Conservation (phyloP, 2,113 vertebrate species). For the Eublepharis macularius region DNA sequence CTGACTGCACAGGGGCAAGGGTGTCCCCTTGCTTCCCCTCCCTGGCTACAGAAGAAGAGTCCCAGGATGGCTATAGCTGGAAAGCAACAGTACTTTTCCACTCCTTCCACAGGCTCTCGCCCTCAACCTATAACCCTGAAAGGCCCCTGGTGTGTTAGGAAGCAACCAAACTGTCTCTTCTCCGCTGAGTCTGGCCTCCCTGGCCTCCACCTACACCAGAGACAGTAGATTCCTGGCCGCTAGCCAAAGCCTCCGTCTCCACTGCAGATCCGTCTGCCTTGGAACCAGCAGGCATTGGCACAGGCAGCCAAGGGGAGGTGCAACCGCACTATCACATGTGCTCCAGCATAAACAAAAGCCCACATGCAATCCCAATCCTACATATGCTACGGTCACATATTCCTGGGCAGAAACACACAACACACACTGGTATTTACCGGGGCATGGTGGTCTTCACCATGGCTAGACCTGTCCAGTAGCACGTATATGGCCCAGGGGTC, state of each 20-base stretch:
- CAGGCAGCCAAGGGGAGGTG: not conserved
- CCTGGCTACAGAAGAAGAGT: not conserved
- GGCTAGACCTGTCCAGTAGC: not conserved
- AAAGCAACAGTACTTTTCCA: not conserved
- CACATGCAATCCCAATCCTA: not conserved
- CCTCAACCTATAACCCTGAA: not conserved
- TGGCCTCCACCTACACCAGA: constrained; percentile 68
- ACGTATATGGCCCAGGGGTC: not conserved
- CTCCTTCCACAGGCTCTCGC: not conserved
- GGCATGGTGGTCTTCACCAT: not conserved
- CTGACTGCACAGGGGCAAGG: not conserved
- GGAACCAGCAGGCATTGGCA: constrained; percentile 62
- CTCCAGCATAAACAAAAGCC: constrained; percentile 3
- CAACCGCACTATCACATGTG: not conserved
- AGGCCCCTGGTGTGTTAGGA: not conserved
- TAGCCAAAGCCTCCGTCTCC: constrained; percentile 85
- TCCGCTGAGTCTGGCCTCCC: constrained; percentile 59
- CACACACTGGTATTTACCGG: not conserved
- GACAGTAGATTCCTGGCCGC: constrained; percentile 72
- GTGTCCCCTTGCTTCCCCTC: too few species aligned
- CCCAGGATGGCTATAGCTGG: not conserved
- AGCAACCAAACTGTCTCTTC: constrained; percentile 24
- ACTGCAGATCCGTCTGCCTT: constrained; percentile 74
- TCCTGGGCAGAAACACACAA: not conserved
- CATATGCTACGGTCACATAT: not conserved